These are phyloP conservation scores for Steinernema hermaphroditum DNA, from an alignment of 2,888 invertebrate species.

Conservation along the genomic window DNA sequence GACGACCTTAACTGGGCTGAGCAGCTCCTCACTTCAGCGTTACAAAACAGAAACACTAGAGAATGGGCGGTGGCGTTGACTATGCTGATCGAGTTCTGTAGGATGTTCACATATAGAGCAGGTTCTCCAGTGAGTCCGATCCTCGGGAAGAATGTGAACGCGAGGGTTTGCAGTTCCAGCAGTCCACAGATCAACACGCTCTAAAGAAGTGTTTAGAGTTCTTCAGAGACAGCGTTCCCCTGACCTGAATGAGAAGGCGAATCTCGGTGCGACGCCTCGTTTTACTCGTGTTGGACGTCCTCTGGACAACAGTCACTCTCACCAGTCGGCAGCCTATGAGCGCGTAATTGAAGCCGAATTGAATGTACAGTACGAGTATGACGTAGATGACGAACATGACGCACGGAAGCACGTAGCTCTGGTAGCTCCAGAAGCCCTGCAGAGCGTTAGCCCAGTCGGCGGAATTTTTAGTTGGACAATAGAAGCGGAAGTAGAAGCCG, in stretches of 20 bases:
- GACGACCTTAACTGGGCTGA: not conserved
- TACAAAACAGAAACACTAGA: not conserved
- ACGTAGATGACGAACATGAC: conserved; percentile 14
- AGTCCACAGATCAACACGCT: conserved; percentile 16
- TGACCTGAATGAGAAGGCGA: not conserved
- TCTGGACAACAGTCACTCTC: not conserved
- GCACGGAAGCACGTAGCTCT: conserved; percentile 17
- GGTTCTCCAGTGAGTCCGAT: conserved; percentile 1
- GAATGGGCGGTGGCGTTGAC: conserved; percentile 1
- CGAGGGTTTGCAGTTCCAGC: conserved; percentile 26
- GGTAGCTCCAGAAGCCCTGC: not conserved
- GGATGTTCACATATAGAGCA: conserved; percentile 5
- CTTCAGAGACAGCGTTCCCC: no score
- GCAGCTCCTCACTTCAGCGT: not conserved
- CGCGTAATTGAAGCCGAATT: conserved; percentile 12
- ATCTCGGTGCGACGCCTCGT: not conserved
- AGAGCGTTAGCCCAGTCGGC: not conserved
- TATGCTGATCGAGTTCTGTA: conserved; percentile 20
- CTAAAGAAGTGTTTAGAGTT: conserved; percentile 7
- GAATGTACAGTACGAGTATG: not conserved
- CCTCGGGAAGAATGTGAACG: conserved; percentile 7
- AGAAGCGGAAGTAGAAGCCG: conserved; percentile 11
- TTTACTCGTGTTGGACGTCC: not conserved
- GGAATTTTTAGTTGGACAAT: not conserved
- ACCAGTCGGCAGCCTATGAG: not conserved